Percentiles rank a stretch among this genome's conserved stretches.
Conservation (phyloP, 2,888 invertebrate species). For the Microchrysa polita region DNA sequence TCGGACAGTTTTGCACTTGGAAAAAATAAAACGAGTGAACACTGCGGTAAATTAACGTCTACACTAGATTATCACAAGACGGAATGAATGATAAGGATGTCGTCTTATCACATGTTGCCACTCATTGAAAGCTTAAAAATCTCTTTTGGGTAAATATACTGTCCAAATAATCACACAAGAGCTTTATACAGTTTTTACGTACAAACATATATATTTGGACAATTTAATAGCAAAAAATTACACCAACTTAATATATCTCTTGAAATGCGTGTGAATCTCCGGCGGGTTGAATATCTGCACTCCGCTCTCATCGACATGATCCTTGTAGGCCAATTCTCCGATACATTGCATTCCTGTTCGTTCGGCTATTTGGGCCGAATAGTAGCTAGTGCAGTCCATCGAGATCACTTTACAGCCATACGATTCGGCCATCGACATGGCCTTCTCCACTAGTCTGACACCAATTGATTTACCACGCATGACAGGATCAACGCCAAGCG, state of each 20-base stretch:
- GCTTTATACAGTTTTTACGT: background rate
- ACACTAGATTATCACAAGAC: no score
- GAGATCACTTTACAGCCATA: constrained; percentile 47
- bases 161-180: background rate
- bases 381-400: constrained; percentile 51
- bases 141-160: background rate
- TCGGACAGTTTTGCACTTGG: no score
- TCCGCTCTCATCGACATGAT: constrained; percentile 49
- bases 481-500: constrained; percentile 47
- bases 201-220: background rate
- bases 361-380: constrained; percentile 50
- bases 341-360: constrained; percentile 48
- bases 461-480: constrained; percentile 51
- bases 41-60: no score
- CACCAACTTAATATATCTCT: constrained; percentile 49
- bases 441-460: constrained; percentile 47
- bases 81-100: no score
- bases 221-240: background rate
- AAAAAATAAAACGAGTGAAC: no score
- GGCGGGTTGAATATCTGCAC: constrained; percentile 49
- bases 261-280: constrained; percentile 49
- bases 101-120: background rate
- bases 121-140: background rate
- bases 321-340: constrained; percentile 46
- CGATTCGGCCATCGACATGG: constrained; percentile 46